Evolutionary conservation across 2,113 vertebrate species (phyloP), one percentile per base, ranked within the genome.

Genomic region (Thalassoma bifasciatum): DNA sequence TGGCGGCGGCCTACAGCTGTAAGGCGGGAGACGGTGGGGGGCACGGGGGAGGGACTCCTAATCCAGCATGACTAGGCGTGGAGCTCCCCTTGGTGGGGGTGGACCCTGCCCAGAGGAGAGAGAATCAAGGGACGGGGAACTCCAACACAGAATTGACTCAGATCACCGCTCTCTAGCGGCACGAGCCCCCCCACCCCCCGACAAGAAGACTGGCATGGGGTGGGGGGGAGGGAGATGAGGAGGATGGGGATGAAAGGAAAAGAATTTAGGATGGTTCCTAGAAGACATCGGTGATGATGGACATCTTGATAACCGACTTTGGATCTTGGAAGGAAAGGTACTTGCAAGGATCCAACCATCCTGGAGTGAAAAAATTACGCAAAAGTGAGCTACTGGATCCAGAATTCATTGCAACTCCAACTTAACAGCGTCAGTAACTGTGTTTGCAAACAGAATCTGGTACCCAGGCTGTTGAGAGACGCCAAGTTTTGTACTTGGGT

Each of bases 21-120:
- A 98, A 97, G 94, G 95, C 94, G 0, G 85, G 83, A 50, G 96
- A 97, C 47, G 94, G 94, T 13, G 79, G 85, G 0, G 86, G 86
- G 36, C 94, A 92, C 0, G 96, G 97, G 30, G 95, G 94, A 2
- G 96, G 96, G 68, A 97, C 85, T 0, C 85, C 96, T 10, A 96
- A 98, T 89, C 97, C 96, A 0, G 97, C 98, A 92, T 99, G 97
- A 99, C 98, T 99, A 99, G 98, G 96, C 96, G 95, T 99, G 96
- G 97, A 98, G 92, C 95, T 99, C 70, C 96, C 97, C 67, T 92
- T 98, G 93, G 93, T 94, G 89, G 95, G 96, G 52, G 91, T 95
- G 4, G 93, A 95, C 74, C 96, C 95, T 34, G 93, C 92, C 2
- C 90, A 87, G 37, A 89, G 85, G 58, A 62, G 73, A 67, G 89